Conservation (phyloP, 2,113 vertebrate genomes). For the Sylvia atricapilla region DNA sequence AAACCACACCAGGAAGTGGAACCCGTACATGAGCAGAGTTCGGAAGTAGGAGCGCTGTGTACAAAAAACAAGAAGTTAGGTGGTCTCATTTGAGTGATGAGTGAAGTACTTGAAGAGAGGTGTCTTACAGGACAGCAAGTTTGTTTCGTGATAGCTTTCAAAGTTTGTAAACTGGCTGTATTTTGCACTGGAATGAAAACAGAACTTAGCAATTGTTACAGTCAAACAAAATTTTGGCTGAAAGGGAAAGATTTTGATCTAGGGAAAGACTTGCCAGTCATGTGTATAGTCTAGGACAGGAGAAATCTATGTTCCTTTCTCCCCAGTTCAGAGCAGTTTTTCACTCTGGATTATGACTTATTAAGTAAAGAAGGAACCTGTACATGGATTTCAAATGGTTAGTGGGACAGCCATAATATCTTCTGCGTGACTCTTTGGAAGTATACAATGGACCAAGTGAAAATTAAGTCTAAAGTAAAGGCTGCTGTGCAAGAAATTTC, state of each 20-base stretch:
- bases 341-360: background rate
- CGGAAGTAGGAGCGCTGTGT: conserved; percentile 91
- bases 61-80: conserved; percentile 48
- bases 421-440: background rate
- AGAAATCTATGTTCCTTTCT: background rate
- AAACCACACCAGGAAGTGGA: conserved; percentile 98
- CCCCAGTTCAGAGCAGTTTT: background rate
- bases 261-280: background rate
- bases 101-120: background rate
- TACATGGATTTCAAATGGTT: background rate
- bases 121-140: background rate
- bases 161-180: background rate
- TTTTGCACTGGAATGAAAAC: background rate
- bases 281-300: background rate
- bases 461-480: background rate
- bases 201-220: background rate
- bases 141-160: background rate
- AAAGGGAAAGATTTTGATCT: background rate
- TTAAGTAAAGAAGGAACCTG: background rate
- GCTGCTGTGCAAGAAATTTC: background rate
- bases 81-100: background rate
- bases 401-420: background rate
- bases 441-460: background rate
- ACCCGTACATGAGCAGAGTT: conserved; percentile 93
- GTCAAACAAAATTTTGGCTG: background rate